Conservation (phyloP, 2,888 invertebrate genomes). For the Polyommatus iphigenia region DNA sequence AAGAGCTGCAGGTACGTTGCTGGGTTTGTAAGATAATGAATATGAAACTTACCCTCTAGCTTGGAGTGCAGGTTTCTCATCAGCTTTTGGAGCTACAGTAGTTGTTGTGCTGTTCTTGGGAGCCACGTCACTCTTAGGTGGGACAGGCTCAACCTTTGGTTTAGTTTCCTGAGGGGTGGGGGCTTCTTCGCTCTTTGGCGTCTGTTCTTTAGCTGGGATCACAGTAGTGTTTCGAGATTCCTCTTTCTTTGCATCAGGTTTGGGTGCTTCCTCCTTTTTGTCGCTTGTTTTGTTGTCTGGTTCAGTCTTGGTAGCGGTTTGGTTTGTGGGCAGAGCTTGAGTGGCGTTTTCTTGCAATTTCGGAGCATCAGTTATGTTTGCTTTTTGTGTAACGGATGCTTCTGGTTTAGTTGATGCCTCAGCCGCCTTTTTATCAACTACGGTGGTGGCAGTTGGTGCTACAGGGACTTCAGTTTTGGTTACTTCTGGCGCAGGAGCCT, state of each 20-base stretch:
- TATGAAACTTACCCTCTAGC: conserved; percentile 57
- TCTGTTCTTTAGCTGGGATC: conserved; percentile 43
- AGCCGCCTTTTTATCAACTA: background rate
- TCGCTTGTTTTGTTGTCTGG: conserved; percentile 42
- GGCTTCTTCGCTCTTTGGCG: conserved; percentile 37
- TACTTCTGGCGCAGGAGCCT: background rate
- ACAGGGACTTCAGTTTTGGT: background rate
- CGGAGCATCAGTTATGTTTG: conserved; percentile 32
- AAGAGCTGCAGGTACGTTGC: too few relatives aligned
- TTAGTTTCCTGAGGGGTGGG: conserved; percentile 30
- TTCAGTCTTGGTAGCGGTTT: conserved; percentile 25
- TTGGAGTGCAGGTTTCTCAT: conserved; percentile 47
- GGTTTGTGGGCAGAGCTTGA: conserved; percentile 34
- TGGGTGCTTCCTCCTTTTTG: conserved; percentile 37
- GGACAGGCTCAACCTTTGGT: conserved; percentile 39
- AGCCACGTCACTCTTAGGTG: conserved; percentile 40
- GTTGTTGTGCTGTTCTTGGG: conserved; percentile 42
- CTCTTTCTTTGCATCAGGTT: conserved; percentile 40
- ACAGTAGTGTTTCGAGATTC: conserved; percentile 34
- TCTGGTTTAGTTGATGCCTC: conserved; percentile 3
- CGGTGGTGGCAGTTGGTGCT: background rate
- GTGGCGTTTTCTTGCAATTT: conserved; percentile 27
- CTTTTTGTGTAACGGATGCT: background rate
- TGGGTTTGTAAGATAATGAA: background rate
- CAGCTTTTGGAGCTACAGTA: conserved; percentile 45